These are phyloP conservation scores for Pseudochirops cupreus DNA, from an alignment of 2,797 vertebrate genomes.

Conservation along the genomic window DNA sequence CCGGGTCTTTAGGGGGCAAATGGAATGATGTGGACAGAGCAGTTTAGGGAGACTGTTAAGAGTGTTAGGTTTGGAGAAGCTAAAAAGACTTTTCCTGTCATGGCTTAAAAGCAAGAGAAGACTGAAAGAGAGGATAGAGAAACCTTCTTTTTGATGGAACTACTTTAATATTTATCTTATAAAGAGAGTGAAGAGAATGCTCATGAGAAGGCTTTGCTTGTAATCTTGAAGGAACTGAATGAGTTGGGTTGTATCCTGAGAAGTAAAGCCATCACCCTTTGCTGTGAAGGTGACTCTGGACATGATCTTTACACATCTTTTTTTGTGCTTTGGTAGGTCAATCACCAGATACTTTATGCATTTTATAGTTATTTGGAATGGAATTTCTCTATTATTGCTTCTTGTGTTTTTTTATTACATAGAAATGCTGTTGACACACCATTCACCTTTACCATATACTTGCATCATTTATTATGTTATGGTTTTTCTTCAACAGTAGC, in stretches of 20 bases:
- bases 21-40: not conserved
- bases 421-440: not conserved
- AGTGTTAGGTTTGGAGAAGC: not conserved
- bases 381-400: not conserved
- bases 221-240: not conserved
- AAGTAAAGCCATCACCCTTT: not conserved
- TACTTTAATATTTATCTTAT: not conserved
- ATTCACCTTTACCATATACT: not conserved
- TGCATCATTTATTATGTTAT: not conserved
- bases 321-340: not conserved
- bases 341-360: not conserved
- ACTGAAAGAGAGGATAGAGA: not conserved
- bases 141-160: not conserved
- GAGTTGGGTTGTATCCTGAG: not conserved
- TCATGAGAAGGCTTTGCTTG: not conserved
- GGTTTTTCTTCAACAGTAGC: not conserved
- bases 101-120: not conserved
- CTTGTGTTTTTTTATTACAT: not conserved
- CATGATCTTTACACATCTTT: not conserved
- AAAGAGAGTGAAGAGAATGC: not conserved
- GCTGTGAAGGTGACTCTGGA: not conserved
- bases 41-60: not conserved
- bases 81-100: not conserved
- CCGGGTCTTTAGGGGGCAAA: not conserved
- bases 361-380: not conserved